Conservation (phyloP, 2,888 invertebrate genomes). For the Nemotelus nigrinus region DNA sequence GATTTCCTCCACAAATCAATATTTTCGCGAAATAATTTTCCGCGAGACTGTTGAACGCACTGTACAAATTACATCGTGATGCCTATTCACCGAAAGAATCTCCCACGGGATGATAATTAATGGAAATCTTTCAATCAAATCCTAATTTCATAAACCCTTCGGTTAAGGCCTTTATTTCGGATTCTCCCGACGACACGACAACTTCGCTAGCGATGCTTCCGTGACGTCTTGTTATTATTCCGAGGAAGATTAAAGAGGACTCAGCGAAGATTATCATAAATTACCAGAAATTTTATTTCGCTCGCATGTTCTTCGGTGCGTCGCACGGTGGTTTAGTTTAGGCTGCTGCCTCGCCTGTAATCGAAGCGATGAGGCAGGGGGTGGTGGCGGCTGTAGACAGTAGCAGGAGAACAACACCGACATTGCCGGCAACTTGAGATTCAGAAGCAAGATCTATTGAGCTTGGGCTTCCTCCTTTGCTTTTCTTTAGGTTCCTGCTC, state of each 20-base stretch:
- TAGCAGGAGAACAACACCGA: no score
- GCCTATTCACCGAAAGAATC: no score
- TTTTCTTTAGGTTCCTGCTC: not conserved
- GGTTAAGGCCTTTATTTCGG: not conserved
- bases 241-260: slow-evolving; percentile 35
- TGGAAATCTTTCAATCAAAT: slow-evolving; percentile 39
- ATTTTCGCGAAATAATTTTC: no score
- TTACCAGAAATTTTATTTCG: slow-evolving; percentile 35
- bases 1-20: no score
- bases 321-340: not conserved
- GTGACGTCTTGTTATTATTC: slow-evolving; percentile 17
- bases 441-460: not conserved
- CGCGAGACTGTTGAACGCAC: no score
- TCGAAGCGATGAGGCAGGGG: no score
- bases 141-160: slow-evolving; percentile 30
- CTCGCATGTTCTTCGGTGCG: slow-evolving; percentile 13
- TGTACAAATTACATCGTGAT: no score
- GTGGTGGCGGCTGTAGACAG: no score
- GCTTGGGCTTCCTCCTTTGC: slow-evolving; percentile 3
- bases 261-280: slow-evolving; percentile 34
- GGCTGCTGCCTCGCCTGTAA: no score
- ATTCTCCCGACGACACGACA: not conserved
- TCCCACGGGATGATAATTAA: slow-evolving; percentile 28
- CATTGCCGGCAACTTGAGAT: not conserved
- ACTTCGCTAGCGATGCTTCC: not conserved